Base-by-base conservation (phyloP, 2,888 invertebrate genomes). In the Acleris emargana region DNA sequence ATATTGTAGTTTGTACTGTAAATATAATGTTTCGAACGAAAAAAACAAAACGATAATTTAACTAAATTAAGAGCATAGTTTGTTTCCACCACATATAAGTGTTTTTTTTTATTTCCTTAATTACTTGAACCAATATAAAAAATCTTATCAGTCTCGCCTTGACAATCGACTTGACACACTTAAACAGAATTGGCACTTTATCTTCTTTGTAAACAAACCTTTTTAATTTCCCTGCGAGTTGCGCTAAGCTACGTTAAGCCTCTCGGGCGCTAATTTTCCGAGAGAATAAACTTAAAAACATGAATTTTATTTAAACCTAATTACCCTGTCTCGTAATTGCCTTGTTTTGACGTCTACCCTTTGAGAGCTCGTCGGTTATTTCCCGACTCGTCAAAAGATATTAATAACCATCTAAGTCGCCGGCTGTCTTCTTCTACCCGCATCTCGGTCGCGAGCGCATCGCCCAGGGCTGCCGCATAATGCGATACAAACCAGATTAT, bases 301-400 rank as follows among this genome's bases (percentile, higher is more conserved):
- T 82, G 81, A 79, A 88, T 84, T 86, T 87, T 85, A 88, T 81
- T 82, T 84, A 86, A 87, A 90, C 84, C 84, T 88, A 89, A 91
- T 91, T 91, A 91, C 86, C 84, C 83, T 84, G 84, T 88, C 84
- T 84, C 82, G 82, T 91, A 90, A 92, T 91, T 91, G 89, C 86
- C 86, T 86, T 91, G 90, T 91, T 91, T 90, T 91, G 90, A 89
- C 86, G 89, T 88, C 81, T 87, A 89, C 89, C 86, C 90, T 91
- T 90, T 89, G 90, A 89, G 83, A 76, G 83, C 80, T 80, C 82
- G 83, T 81, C 86, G 85, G 84, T 83, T 85, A 86, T 87, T 89
- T 88, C 81, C 80, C 81, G 84, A 87, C 83, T 83, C 78, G 80
- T 86, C 84, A 84, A 84, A 87, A 85, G 89, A 89, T 89, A 91